phyloP scores from a whole-genome alignment of 2,113 vertebrate genomes.

The Sinocyclocheilus anophthalmus region DNA sequence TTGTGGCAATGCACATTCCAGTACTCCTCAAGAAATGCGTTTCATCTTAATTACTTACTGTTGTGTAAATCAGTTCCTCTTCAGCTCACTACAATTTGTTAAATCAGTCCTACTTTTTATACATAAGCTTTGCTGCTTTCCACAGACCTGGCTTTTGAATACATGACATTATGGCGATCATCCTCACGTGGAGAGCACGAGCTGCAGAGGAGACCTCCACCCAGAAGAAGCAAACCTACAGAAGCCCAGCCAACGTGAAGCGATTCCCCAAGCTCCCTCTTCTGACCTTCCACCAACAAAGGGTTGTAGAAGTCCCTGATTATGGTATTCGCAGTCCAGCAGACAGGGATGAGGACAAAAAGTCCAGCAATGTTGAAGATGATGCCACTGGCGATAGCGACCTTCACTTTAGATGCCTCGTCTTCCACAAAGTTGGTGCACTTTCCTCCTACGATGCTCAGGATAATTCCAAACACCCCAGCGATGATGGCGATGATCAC shows the following conservation, averaged over 20 bases:
- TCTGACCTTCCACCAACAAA: constrained; percentile 72
- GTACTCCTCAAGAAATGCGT: neutral
- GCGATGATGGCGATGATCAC: constrained; percentile 69
- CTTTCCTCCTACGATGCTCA: constrained; percentile 65
- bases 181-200: constrained; percentile 67
- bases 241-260: constrained; percentile 83
- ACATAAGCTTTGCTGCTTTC: constrained; percentile 63
- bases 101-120: constrained; percentile 36
- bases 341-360: constrained; percentile 80
- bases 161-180: constrained; percentile 63
- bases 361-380: constrained; percentile 72
- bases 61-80: neutral
- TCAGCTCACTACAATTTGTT: neutral
- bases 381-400: constrained; percentile 66
- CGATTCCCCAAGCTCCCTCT: constrained; percentile 82
- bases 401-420: constrained; percentile 62
- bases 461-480: constrained; percentile 67
- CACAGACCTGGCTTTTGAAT: constrained; percentile 63
- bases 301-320: constrained; percentile 87
- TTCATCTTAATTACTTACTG: neutral
- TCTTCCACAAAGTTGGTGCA: constrained; percentile 75
- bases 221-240: constrained; percentile 77
- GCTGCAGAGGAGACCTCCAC: constrained; percentile 80
- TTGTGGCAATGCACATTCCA: neutral
- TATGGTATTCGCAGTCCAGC: constrained; percentile 81